Base-by-base conservation (phyloP, 37 sponge, comb jelly and placozoan genomes). In the Dysidea cf. avara region DNA sequence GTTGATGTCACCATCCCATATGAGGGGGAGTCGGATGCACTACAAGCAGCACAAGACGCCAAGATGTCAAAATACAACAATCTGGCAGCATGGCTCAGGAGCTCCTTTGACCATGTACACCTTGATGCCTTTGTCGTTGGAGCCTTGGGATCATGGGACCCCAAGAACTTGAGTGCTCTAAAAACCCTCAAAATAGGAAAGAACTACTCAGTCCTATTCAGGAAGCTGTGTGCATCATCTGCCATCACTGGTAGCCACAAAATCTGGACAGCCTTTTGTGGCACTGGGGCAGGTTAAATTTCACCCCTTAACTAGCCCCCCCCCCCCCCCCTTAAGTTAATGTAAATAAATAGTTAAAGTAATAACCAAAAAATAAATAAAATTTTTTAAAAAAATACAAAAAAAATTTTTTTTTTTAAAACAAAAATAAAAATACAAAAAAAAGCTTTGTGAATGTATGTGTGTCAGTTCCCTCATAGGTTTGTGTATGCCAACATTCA, bases 1-100 rank as follows among this genome's bases (percentile, higher is more conserved):
- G 56, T 61, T 3, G 81, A 80, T 52, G 72, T 80, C 34, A 71
- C 72, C 2, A 38, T 80, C 17, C 81, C 81, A 7, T 59, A 50
- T 20, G 81, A 80, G n/a, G n/a, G n/a, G n/a, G 58, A 29, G 1
- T 17, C 18, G 14, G 58, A 64, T 2, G 38, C 68, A 30, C 36
- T 77, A 40, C 32, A 16, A 12, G 38, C 34, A 33, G 78, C 78
- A 6, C 33, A 68, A 36, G 9, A 24, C 4, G 67, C 52, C 18
- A 77, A 77, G 25, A 16, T 55, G 6, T 31, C 22, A 16, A 77
- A 77, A 53, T 77, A 77, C 29, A 2, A 18, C 21, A 18, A 30
- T 1, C 67, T 77, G 7, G 36, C 22, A 5, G 36, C 13, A 18
- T 66, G 68, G 68, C 3, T 29, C 11, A 9, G 25, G 11, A 14